Evolutionary conservation across 2,113 vertebrate genomes (phyloP), one percentile per base, ranked within the genome.

Genomic region (Aegithalos caudatus): DNA sequence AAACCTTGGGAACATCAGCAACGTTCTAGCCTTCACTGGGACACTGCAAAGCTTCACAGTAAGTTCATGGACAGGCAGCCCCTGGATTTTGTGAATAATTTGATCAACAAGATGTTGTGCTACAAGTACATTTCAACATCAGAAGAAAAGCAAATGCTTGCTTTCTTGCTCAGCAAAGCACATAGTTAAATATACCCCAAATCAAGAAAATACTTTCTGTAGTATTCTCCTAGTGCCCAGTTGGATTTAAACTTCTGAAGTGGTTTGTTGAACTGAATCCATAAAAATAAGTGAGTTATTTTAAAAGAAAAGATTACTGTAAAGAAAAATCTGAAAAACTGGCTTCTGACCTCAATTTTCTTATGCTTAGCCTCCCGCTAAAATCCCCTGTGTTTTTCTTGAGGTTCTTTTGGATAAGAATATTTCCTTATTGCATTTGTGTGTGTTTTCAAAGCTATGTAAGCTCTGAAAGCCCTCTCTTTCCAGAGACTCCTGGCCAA

Each of bases 301-400:
- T 89, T 78, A 81, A 86, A 92, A 72, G 25, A 94, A 91, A 81
- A 45, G 92, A 87, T 65, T 76, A 91, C 31, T 35, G 53, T 20
- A 76, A 87, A 79, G 61, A 78, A 94, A 92, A 81, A 72, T 31
- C 23, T 65, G 51, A 61, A 79, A 72, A 91, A 87, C 62, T 38
- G 45, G 50, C n/a, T 84, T 28, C 78, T 91, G 87, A 92, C 83
- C 78, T 79, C 86, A 85, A 16, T 90, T 95, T 92, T 95, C 84
- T 87, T 72, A 90, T 25, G n/a, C 66, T 85, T 61, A 92, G 81
- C 70, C 45, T 87, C 84, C 80, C 37, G 57, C 28, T 69, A 89
- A 95, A 92, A 76, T 87, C 93, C 83, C 86, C 57, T 24, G 45
- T 87, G 86, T 82, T 94, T 92, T 94, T 89, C 66, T 94, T 91